Conservation (phyloP, 2,888 invertebrate genomes). For the Abrostola triplasia region DNA sequence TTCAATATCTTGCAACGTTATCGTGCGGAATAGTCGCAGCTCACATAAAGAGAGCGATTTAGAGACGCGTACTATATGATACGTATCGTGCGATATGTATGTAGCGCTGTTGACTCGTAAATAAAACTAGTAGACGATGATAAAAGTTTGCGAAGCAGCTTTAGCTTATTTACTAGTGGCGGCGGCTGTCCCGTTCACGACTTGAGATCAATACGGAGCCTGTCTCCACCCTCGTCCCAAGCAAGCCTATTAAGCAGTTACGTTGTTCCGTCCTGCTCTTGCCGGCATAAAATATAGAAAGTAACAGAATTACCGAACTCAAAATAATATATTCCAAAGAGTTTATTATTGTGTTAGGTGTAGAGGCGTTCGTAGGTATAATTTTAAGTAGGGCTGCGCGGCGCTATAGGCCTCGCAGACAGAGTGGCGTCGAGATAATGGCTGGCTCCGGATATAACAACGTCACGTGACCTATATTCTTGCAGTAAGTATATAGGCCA, state of each 20-base stretch:
- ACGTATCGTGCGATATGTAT: conserved; percentile 13
- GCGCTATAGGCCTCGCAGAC: conserved; percentile 64
- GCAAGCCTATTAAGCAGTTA: conserved; percentile 59
- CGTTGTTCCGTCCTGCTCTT: conserved; percentile 59
- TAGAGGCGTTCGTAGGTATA: conserved; percentile 28
- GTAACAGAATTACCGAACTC: conserved; percentile 44
- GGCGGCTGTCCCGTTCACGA: conserved; percentile 68
- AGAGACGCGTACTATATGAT: conserved; percentile 14
- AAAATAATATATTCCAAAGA: conserved; percentile 41
- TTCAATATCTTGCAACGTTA: conserved; percentile 8
- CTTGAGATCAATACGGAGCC: conserved; percentile 82
- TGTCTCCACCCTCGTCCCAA: conserved; percentile 71
- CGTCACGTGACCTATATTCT: conserved; percentile 60
- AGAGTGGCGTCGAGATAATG: conserved; percentile 70
- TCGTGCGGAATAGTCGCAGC: conserved; percentile 35
- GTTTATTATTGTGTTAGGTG: conserved; percentile 42
- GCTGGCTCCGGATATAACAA: conserved; percentile 53
- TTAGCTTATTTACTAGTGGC: conserved; percentile 70
- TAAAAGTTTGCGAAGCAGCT: conserved; percentile 64
- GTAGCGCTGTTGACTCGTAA: conserved; percentile 34
- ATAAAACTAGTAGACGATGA: conserved; percentile 44
- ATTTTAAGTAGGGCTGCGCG: conserved; percentile 34
- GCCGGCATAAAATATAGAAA: conserved; percentile 48
- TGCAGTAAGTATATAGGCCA: conserved; percentile 44
- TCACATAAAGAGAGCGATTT: conserved; percentile 32